A percentile compares a stretch with the other conserved stretches of the same genome.
Conservation (phyloP, 2,797 vertebrate genomes). For the Lophius americanus region DNA sequence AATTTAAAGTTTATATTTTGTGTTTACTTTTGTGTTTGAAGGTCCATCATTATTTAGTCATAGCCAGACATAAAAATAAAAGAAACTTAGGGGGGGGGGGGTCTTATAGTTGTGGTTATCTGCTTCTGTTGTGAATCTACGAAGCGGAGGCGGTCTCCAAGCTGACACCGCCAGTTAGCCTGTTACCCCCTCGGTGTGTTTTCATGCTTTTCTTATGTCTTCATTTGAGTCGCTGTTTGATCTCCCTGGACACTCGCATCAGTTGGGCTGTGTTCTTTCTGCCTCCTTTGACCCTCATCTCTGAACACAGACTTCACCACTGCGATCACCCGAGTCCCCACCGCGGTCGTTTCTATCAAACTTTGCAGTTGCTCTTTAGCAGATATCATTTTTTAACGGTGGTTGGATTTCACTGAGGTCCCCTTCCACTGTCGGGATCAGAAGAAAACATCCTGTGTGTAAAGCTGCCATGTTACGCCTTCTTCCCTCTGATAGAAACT, state of each 20-base stretch:
- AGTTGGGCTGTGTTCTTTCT: slow-evolving; percentile 38
- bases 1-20: too few relatives aligned
- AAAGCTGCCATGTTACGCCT: slow-evolving; percentile 11
- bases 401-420: slow-evolving; percentile 27
- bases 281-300: slow-evolving; percentile 41
- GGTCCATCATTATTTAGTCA: too few relatives aligned
- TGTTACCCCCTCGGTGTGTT: slow-evolving; percentile 32
- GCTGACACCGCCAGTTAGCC: slow-evolving; percentile 4
- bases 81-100: too few relatives aligned
- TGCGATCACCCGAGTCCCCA: slow-evolving; percentile 60
- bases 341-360: slow-evolving; percentile 60
- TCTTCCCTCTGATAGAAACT: slow-evolving; percentile 5
- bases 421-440: slow-evolving; percentile 22
- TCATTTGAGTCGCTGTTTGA: slow-evolving; percentile 49
- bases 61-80: too few relatives aligned
- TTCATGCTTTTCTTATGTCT: slow-evolving; percentile 37
- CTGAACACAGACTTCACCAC: slow-evolving; percentile 48
- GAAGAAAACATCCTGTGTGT: slow-evolving; percentile 20
- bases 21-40: too few relatives aligned
- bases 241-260: slow-evolving; percentile 36
- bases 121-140: too few relatives aligned
- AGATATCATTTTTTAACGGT: slow-evolving; percentile 45
- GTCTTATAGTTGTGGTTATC: too few relatives aligned
- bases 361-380: slow-evolving; percentile 45
- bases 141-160: background rate